These are phyloP conservation scores for Drosophila nannoptera DNA, from an alignment of 1,140 invertebrate genomes.

Conservation along the genomic window DNA sequence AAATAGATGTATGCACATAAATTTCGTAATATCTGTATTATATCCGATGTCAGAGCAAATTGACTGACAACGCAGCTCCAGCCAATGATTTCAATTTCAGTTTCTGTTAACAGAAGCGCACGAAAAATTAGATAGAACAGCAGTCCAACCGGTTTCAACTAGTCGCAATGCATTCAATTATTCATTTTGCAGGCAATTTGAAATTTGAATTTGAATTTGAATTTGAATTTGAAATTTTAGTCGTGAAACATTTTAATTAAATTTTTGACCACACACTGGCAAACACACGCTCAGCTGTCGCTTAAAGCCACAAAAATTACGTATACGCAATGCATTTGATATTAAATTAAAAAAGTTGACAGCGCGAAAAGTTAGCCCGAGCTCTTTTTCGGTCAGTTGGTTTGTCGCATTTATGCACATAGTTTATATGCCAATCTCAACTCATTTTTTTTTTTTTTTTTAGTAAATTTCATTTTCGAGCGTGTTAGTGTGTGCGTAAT, in stretches of 20 bases:
- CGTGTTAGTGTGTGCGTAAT: constrained; percentile 11
- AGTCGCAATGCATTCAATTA: constrained; percentile 62
- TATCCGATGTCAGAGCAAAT: constrained; percentile 14
- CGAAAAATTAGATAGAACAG: constrained; percentile 32
- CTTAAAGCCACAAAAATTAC: constrained; percentile 67
- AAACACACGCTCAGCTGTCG: constrained; percentile 38
- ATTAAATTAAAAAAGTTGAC: constrained; percentile 73
- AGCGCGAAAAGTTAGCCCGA: constrained; percentile 47
- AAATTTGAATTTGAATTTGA: constrained; percentile 51
- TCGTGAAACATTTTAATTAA: constrained; percentile 71
- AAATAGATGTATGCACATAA: not conserved
- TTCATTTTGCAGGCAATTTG: constrained; percentile 66
- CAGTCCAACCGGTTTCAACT: constrained; percentile 42
- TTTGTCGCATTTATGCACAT: constrained; percentile 22
- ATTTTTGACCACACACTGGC: constrained; percentile 50
- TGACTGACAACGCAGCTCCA: constrained; percentile 1
- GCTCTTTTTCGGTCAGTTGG: constrained; percentile 52
- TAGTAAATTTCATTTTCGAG: constrained; percentile 55
- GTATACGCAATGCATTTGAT: constrained; percentile 61
- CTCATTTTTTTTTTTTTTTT: constrained; percentile 6
- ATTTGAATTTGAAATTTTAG: constrained; percentile 57
- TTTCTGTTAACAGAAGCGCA: constrained; percentile 24
- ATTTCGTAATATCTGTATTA: constrained; percentile 1
- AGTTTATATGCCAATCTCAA: constrained; percentile 18
- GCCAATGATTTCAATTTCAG: constrained; percentile 31